Evolutionary conservation across 2,888 invertebrate species (phyloP), one percentile per base, ranked within the genome.

Genomic region (Eucriotettix oculatus): DNA sequence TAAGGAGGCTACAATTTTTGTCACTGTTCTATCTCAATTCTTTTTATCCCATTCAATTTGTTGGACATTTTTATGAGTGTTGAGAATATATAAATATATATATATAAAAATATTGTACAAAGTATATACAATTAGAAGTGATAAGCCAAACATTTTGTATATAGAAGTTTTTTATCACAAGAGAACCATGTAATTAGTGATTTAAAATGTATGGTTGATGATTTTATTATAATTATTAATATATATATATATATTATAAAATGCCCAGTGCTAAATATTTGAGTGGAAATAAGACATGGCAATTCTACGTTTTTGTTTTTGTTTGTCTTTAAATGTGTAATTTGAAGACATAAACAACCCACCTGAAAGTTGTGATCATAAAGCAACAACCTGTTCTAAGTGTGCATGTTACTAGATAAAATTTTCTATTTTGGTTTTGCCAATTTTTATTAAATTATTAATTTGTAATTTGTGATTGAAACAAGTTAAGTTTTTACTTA

Each of bases 361-460:
- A 59, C 56, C 58, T 58, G 44, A 41, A 56, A 58, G 58, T 61
- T 61, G 61, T 61, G 61, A 61, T 59, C 59, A 56, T 52, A 29
- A 29, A 29, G 29, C 29, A 29, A 29, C 29, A 29, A 29, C 29
- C 29, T 29, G 48, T 48, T 48, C n/a, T 48, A 48, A 48, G 48
- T n/a, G 48, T 48, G n/a, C 48, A 48, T 48, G 48, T 48, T 29
- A 29, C 29, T 29, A 29, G 29, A 29, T 29, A 29, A 29, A 29
- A 29, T 29, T 29, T 29, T 29, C 29, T 29, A 29, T 29, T 29
- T 29, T 29, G 29, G 29, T 29, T 29, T 29, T 29, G 29, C 29
- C 29, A 29, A 29, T 29, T 29, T 29, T 29, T 29, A 29, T 29
- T 29, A 29, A 29, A 29, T 29, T 29, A 29, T 29, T 29, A 29